These are phyloP conservation scores for Perca schrenkii DNA, from an alignment of 2,113 vertebrate species.

Conservation along the genomic window DNA sequence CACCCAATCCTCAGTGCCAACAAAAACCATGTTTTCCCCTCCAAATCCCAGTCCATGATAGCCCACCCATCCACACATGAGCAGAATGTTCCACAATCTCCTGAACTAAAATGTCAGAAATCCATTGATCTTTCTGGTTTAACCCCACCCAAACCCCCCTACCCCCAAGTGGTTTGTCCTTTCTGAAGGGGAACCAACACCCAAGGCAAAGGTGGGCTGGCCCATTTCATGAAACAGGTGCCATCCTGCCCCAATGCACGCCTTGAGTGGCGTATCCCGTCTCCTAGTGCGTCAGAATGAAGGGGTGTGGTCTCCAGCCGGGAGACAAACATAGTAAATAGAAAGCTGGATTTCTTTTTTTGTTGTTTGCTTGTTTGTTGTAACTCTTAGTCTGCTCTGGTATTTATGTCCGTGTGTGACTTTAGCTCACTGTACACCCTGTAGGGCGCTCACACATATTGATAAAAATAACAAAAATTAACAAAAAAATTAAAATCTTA, in stretches of 20 bases:
- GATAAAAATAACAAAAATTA: constrained; percentile 82
- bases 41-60: constrained; percentile 25
- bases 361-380: constrained; percentile 61
- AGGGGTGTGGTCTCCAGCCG: constrained; percentile 82
- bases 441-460: constrained; percentile 90
- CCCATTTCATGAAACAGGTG: constrained; percentile 36
- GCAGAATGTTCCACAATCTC: constrained; percentile 15
- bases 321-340: constrained; percentile 77
- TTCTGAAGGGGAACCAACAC: constrained; percentile 63
- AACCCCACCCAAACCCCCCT: constrained; percentile 17
- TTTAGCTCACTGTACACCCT: constrained; percentile 81
- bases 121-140: constrained; percentile 48
- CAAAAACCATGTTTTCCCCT: constrained; percentile 38
- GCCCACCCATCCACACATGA: constrained; percentile 36
- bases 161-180: constrained; percentile 74
- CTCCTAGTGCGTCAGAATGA: constrained; percentile 76
- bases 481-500: constrained; percentile 97
- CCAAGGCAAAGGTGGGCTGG: constrained; percentile 55
- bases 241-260: constrained; percentile 30
- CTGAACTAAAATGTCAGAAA: constrained; percentile 58
- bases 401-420: constrained; percentile 62
- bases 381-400: constrained; percentile 82
- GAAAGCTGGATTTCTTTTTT: constrained; percentile 82
- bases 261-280: constrained; percentile 75
- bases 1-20: constrained; percentile 66